Evolutionary conservation across 2,888 invertebrate species (phyloP).

Genomic region (Tromatobia lineatoria): DNA sequence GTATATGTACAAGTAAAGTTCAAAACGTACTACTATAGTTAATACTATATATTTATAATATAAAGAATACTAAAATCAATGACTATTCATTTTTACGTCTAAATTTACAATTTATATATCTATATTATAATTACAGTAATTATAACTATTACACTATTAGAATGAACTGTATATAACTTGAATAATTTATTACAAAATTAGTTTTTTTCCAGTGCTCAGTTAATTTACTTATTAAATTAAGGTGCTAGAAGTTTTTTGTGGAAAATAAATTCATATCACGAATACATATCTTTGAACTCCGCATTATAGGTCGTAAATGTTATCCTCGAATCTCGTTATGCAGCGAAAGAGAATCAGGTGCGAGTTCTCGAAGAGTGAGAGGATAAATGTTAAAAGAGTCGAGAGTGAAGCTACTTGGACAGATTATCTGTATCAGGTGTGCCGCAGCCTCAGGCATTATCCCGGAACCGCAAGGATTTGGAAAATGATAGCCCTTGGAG

Average conservation of each 20-base stretch:
- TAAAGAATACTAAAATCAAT: too few relatives aligned
- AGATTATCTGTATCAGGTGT: slow-evolving; percentile 61
- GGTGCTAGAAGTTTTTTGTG: neutral
- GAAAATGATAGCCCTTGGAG: slow-evolving; percentile 74
- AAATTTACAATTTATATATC: too few relatives aligned
- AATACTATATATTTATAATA: too few relatives aligned
- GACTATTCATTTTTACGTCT: too few relatives aligned
- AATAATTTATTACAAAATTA: too few relatives aligned
- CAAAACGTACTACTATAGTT: too few relatives aligned
- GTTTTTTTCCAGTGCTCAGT: too few relatives aligned
- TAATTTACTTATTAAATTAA: too few relatives aligned
- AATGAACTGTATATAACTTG: too few relatives aligned
- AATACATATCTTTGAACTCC: neutral
- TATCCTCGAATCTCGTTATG: neutral
- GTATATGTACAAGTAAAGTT: too few relatives aligned
- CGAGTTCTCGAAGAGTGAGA: slow-evolving; percentile 5
- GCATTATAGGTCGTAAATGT: neutral
- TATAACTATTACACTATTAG: too few relatives aligned
- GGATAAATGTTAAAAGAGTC: neutral
- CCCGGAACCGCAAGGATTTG: slow-evolving; percentile 72
- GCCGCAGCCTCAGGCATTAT: slow-evolving; percentile 60
- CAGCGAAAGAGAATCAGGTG: slow-evolving; percentile 1
- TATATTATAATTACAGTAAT: too few relatives aligned
- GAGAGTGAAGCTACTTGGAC: slow-evolving; percentile 30
- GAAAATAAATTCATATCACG: neutral